Conservation (phyloP, 2,888 invertebrate genomes). For the Arenicola marina region DNA sequence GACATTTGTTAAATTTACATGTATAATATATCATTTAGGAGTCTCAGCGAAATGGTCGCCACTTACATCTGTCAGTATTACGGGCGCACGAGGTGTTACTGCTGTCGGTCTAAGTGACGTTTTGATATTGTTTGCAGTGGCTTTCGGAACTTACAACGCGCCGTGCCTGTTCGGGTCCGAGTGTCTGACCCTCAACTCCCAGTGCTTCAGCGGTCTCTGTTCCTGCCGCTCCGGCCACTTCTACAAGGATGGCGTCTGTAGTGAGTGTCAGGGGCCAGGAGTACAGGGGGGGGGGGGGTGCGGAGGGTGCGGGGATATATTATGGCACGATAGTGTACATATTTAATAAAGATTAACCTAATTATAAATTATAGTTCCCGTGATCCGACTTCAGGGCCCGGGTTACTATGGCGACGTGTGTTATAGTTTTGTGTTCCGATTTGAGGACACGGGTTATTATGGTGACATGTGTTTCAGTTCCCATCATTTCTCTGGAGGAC, state of each 20-base stretch:
- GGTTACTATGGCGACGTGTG: constrained; percentile 5
- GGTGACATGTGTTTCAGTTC: too few relatives aligned
- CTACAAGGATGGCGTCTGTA: constrained; percentile 28
- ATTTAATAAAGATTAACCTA: too few relatives aligned
- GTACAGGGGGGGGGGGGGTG: too few relatives aligned
- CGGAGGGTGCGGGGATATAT: too few relatives aligned
- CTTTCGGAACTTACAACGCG: constrained; percentile 24
- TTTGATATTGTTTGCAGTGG: constrained; percentile 14
- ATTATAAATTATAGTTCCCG: not conserved
- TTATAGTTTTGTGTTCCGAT: too few relatives aligned
- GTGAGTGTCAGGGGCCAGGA: constrained; percentile 21
- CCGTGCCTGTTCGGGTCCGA: constrained; percentile 27
- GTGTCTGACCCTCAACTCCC: constrained; percentile 18
- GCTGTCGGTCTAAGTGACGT: not conserved
- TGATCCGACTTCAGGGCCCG: not conserved
- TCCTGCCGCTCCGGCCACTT: constrained; percentile 19
- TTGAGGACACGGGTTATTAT: too few relatives aligned
- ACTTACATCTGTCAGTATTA: too few relatives aligned
- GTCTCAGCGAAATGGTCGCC: too few relatives aligned
- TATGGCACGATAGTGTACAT: too few relatives aligned
- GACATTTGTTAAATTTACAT: too few relatives aligned
- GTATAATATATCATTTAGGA: too few relatives aligned
- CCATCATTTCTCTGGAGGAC: too few relatives aligned
- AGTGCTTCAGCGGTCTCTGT: constrained; percentile 22
- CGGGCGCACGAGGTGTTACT: not conserved